phyloP scores from a whole-genome alignment of 92 coral and sea anemone genomes.

The Anthopleura xanthogrammica region DNA sequence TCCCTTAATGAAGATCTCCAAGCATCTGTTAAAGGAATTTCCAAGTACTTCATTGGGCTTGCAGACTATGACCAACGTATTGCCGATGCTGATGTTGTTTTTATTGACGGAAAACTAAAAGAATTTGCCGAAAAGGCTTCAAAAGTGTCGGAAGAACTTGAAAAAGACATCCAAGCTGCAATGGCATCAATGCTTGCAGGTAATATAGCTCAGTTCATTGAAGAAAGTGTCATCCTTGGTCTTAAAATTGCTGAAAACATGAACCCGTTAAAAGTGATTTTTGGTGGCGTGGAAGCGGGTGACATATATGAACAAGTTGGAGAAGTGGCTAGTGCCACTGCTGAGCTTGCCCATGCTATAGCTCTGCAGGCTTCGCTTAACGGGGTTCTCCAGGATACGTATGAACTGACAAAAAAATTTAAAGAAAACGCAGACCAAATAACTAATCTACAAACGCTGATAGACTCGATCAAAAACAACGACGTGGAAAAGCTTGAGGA shows the following conservation, averaged over 20 bases:
- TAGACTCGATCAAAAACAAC: slow-evolving; percentile 39
- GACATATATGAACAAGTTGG: slow-evolving; percentile 49
- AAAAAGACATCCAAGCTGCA: slow-evolving; percentile 34
- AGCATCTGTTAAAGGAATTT: slow-evolving; percentile 30
- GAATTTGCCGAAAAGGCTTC: slow-evolving; percentile 25
- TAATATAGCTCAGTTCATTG: slow-evolving; percentile 27
- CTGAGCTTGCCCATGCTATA: slow-evolving; percentile 20
- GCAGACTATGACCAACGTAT: slow-evolving; percentile 55
- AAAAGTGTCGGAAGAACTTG: slow-evolving; percentile 27
- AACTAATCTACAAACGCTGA: slow-evolving; percentile 25
- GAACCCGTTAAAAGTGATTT: slow-evolving; percentile 46
- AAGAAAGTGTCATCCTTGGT: slow-evolving; percentile 30
- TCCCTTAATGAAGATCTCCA: slow-evolving; percentile 38
- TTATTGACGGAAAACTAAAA: slow-evolving; percentile 40
- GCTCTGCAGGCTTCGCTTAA: slow-evolving; percentile 11
- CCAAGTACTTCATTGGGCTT: slow-evolving; percentile 43
- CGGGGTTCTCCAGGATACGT: slow-evolving; percentile 17
- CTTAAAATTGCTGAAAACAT: slow-evolving; percentile 43
- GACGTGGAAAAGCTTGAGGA: slow-evolving; percentile 15
- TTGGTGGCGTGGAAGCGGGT: slow-evolving; percentile 48
- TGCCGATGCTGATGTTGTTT: slow-evolving; percentile 50
- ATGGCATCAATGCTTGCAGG: slow-evolving; percentile 22
- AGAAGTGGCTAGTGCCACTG: slow-evolving; percentile 33
- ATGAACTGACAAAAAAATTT: slow-evolving; percentile 27
- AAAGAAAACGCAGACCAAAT: slow-evolving; percentile 46